These are phyloP conservation scores for Trichomalopsis sarcophagae DNA, from an alignment of 1,140 invertebrate genomes.

Conservation along the genomic window DNA sequence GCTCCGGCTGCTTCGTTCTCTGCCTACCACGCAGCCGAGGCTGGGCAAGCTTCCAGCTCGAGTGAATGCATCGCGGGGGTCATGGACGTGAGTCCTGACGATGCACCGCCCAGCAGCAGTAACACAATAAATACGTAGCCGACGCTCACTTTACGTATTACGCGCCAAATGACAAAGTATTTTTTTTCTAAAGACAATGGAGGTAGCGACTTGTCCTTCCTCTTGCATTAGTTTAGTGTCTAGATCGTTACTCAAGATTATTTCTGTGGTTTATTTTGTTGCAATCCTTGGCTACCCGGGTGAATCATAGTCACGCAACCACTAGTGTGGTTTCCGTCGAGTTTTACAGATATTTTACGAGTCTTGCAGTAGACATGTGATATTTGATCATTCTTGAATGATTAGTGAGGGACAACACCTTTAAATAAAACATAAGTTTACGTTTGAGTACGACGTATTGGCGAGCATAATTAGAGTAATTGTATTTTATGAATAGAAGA, in stretches of 20 bases:
- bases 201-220: background rate
- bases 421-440: background rate
- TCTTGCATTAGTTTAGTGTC: background rate
- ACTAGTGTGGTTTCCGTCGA: background rate
- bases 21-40: conserved; percentile 59
- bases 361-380: too few relatives aligned
- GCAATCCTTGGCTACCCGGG: background rate
- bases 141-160: background rate
- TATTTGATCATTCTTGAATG: background rate
- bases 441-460: background rate
- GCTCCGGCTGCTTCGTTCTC: conserved; percentile 66
- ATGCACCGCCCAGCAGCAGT: conserved; percentile 44
- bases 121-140: conserved; percentile 56
- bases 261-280: background rate
- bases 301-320: background rate
- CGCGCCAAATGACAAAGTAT: conserved; percentile 1
- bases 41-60: conserved; percentile 45
- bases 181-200: conserved; percentile 10
- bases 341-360: background rate
- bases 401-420: background rate
- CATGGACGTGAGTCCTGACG: conserved; percentile 56
- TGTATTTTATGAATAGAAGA: background rate
- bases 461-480: background rate
- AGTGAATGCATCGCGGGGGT: conserved; percentile 55
- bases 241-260: background rate